Base-by-base conservation (phyloP, 2,888 invertebrate genomes). In the Conops quadrifasciatus region DNA sequence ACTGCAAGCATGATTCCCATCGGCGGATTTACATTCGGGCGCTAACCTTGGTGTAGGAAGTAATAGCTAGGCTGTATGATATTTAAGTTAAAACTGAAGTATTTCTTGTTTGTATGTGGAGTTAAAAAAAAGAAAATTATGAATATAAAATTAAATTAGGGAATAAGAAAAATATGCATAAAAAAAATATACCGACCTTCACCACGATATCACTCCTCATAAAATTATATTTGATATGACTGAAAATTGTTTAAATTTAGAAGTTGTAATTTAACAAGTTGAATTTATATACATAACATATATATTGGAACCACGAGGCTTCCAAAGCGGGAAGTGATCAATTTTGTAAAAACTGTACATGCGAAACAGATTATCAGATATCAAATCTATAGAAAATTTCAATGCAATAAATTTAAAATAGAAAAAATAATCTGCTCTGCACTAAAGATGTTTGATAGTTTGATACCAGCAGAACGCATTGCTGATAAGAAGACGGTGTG, bases 11-110 rank as follows among this genome's bases (percentile, higher is more conserved):
- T 21, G 21, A 56, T 56, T 56, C 53, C 53, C 21, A 21, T 56
- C 53, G 53, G 53, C 53, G 53, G 53, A 56, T 56, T 56, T 56
- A 13, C 53, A 56, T 56, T 56, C 53, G 53, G 53, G 53, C 53
- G 53, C 53, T 56, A 56, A 56, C 53, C 53, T 56, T 56, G 21
- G 24, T 56, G 19, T 56, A 56, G 21, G 5, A 56, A 56, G 36
- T 21, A 56, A 21, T 56, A 56, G 21, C 53, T 19, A 56, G 49
- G 49, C 49, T 49, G 19, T 5, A 56, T 21, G 5, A 56, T 1
- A 56, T 19, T 56, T 56, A 21, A 56, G 5, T 19, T 24, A 56
- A 56, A 56, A 7, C 36, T 9, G 36, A 56, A 56, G 21, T 11
- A 21, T 56, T 21, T 21, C 21, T 56, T 21, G 5, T 9, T 21